Evolutionary conservation across 2,113 vertebrate genomes (phyloP), one percentile per base, ranked within the genome.

Genomic region (Rhombomys opimus): DNA sequence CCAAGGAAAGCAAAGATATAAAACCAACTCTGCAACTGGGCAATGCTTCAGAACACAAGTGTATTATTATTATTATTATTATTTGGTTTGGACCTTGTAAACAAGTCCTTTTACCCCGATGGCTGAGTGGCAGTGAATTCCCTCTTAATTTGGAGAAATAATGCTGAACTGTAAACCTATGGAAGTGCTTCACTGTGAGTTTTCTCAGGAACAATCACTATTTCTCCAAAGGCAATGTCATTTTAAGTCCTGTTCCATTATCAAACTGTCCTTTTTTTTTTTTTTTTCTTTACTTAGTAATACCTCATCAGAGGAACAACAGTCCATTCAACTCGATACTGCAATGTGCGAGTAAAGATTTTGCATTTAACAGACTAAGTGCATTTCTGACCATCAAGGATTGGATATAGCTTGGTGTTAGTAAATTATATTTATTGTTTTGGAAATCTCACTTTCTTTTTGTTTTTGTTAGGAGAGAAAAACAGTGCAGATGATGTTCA

Each of bases 401-500:
- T 70, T 8, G 85, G 54, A 50, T 1, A 1, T 25, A 54, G 54
- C 20, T 89, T n/a, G n/a, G 13, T 75, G 84, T 96, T 67, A 38
- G 50, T 70, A 77, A 82, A 2, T 41, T 23, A 3, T 86, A 38
- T 65, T 94, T 15, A 50, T 59, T 65, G 67, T 54, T 61, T 78
- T 38, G 22, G 38, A 10, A 46, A 65, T 67, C 27, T 65, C 52
- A 67, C 85, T 78, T 90, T 50, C 80, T 76, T 86, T 59, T 59
- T 0, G 0, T 91, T 5, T 96, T 95, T 81, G 38, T 65, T 93
- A 98, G 7, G 98, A 98, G 15, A 99, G 96, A 3, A 99, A 98
- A 86, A 97, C 98, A 1, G 99, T 99, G 95, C 98, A 99, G 98
- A 99, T 99, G 99, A 99, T 99, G 99, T 82, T 81, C 18, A 99